phyloP scores from a whole-genome alignment of 1,140 invertebrate genomes.

The Ptiloglossa arizonensis region DNA sequence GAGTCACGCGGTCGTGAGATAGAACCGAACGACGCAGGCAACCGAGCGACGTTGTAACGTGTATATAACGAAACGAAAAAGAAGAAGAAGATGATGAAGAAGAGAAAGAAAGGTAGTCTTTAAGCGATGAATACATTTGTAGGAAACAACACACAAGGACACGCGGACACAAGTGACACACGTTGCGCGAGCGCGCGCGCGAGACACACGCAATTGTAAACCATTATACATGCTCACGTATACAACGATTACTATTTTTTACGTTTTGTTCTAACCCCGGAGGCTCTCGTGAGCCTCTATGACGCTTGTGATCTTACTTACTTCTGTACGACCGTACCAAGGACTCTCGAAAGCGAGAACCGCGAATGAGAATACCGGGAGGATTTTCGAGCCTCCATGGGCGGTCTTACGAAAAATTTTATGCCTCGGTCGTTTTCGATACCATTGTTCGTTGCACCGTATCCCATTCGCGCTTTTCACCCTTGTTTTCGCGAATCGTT shows the following conservation, averaged over 20 bases:
- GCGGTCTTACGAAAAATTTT: constrained; percentile 75
- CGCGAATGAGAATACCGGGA: not conserved
- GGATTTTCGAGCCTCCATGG: constrained; percentile 71
- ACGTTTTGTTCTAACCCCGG: constrained; percentile 74
- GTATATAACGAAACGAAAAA: constrained; percentile 59
- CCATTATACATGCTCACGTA: constrained; percentile 48
- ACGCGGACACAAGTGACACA: not conserved
- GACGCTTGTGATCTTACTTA: constrained; percentile 82
- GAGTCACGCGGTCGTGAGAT: constrained; percentile 52
- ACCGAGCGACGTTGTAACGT: constrained; percentile 47
- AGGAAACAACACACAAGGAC: not conserved
- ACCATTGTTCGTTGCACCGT: constrained; percentile 1
- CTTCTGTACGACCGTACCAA: constrained; percentile 68
- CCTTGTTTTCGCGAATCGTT: constrained; percentile 10
- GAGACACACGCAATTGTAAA: constrained; percentile 4
- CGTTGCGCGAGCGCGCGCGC: not conserved
- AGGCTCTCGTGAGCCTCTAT: constrained; percentile 68
- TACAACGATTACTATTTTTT: constrained; percentile 65
- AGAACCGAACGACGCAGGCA: constrained; percentile 41
- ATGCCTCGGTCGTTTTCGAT: constrained; percentile 72
- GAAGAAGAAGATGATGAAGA: too few relatives aligned
- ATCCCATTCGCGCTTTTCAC: not conserved
- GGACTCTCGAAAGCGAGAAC: constrained; percentile 74
- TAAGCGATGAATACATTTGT: constrained; percentile 54
- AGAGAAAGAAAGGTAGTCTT: constrained; percentile 42